phyloP scores from a whole-genome alignment of 2,113 vertebrate genomes.

The Neopipo cinnamomea region DNA sequence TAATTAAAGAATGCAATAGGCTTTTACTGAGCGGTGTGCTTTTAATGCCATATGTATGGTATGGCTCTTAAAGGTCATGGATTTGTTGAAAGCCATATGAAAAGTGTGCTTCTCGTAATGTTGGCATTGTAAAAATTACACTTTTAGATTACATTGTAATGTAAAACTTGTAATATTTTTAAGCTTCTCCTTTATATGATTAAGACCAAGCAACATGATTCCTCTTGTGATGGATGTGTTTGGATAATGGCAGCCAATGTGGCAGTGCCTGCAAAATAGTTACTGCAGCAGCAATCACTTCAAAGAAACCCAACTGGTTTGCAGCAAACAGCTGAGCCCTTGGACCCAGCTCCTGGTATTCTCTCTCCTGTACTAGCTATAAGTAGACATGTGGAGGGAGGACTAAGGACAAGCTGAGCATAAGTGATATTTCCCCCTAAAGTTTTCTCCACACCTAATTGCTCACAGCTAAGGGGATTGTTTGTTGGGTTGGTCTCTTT shows the following conservation, averaged over 20 bases:
- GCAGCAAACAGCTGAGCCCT: not conserved
- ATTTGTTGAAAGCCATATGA: not conserved
- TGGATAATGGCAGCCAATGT: not conserved
- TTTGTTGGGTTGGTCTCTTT: not conserved
- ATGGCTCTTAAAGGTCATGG: not conserved
- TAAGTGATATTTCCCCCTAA: not conserved
- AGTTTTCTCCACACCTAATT: not conserved
- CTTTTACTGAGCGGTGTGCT: not conserved
- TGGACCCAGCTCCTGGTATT: not conserved
- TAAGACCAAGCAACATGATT: not conserved
- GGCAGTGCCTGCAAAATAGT: not conserved
- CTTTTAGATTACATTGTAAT: not conserved
- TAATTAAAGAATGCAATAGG: not conserved
- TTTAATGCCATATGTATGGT: not conserved
- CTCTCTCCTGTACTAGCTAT: not conserved
- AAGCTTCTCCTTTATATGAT: not conserved
- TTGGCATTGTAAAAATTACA: not conserved
- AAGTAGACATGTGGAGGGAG: not conserved
- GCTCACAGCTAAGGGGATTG: not conserved
- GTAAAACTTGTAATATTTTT: not conserved
- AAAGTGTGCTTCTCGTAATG: not conserved
- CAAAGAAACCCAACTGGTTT: not conserved
- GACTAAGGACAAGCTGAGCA: not conserved
- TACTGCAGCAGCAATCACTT: not conserved
- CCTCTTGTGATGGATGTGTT: not conserved